Conservation (phyloP, 2,888 invertebrate genomes). For the Galeruca laticollis region DNA sequence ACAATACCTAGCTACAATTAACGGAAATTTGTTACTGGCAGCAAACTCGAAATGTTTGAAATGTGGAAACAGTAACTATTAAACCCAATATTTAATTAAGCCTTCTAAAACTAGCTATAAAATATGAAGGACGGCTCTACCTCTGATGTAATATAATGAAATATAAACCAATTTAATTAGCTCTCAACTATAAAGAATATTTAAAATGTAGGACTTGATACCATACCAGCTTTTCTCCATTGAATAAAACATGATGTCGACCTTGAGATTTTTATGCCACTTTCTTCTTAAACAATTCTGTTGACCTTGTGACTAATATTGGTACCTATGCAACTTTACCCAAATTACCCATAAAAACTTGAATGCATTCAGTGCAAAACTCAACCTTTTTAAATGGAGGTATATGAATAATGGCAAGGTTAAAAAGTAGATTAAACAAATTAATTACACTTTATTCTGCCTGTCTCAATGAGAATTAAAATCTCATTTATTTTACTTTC, state of each 20-base stretch:
- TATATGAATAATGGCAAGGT: not conserved
- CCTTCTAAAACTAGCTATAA: too few relatives aligned
- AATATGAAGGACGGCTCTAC: too few relatives aligned
- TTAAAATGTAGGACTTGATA: not conserved
- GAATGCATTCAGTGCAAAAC: not conserved
- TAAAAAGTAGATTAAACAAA: not conserved
- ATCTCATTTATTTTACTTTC: conserved; percentile 2
- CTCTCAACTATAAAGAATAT: too few relatives aligned
- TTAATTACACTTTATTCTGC: not conserved
- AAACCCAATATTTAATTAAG: too few relatives aligned
- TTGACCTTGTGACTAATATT: not conserved
- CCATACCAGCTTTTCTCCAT: too few relatives aligned
- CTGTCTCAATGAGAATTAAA: not conserved
- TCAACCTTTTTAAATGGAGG: too few relatives aligned
- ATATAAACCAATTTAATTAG: too few relatives aligned
- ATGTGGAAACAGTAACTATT: too few relatives aligned
- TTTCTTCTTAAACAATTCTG: not conserved
- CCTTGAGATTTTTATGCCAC: not conserved
- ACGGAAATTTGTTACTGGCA: too few relatives aligned
- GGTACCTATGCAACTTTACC: not conserved
- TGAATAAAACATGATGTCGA: not conserved
- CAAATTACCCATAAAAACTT: not conserved
- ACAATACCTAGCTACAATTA: too few relatives aligned
- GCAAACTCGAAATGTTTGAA: too few relatives aligned
- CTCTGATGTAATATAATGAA: too few relatives aligned